Evolutionary conservation across 2,888 invertebrate genomes (phyloP).

Genomic region (Cephonodes hylas): DNA sequence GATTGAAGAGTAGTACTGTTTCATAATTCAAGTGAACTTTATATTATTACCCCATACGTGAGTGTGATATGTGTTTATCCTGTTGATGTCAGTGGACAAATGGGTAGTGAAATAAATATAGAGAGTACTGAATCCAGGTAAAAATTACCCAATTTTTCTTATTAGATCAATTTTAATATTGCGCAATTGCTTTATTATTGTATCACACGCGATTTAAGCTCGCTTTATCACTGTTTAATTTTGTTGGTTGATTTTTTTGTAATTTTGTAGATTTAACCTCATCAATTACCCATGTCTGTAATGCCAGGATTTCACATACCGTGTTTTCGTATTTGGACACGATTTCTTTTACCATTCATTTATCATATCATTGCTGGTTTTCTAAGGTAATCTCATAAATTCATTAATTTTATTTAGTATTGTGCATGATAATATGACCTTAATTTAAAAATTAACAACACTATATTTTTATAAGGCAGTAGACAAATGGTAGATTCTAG

Average conservation of each 20-base stretch:
- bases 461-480: background rate
- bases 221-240: constrained; percentile 20
- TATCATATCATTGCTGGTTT: constrained; percentile 56
- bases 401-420: constrained; percentile 13
- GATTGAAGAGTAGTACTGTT: constrained; percentile 5
- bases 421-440: background rate
- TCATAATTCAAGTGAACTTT: background rate
- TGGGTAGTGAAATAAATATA: constrained; percentile 71
- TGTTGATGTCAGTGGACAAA: constrained; percentile 67
- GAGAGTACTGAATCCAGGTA: constrained; percentile 64
- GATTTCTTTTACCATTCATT: constrained; percentile 52
- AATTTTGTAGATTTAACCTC: constrained; percentile 41
- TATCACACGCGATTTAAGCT: background rate
- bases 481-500: background rate
- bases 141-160: constrained; percentile 7
- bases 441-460: background rate
- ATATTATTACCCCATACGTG: constrained; percentile 19
- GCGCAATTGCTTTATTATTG: constrained; percentile 49
- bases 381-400: constrained; percentile 53
- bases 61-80: constrained; percentile 59
- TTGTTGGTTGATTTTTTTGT: constrained; percentile 23
- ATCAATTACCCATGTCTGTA: constrained; percentile 31
- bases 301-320: constrained; percentile 52
- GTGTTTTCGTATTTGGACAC: constrained; percentile 53
- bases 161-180: constrained; percentile 36